Base-by-base conservation (phyloP, 2,113 vertebrate species). In the Silurus glanis region DNA sequence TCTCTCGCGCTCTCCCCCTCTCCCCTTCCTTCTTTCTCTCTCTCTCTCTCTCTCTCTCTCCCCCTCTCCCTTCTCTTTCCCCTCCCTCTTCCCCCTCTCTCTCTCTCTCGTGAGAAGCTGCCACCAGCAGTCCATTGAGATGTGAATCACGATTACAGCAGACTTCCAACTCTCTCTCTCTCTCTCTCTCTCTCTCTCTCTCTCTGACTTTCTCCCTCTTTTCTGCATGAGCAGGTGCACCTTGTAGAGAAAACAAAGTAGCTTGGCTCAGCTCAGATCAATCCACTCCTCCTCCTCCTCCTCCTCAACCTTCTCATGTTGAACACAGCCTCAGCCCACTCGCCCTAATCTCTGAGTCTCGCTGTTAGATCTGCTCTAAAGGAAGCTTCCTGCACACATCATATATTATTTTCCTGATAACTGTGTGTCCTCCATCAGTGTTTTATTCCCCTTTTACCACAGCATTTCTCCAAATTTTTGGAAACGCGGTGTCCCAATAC, bases 131-230 rank as follows among this genome's bases (percentile, higher is more conserved):
- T 79, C 14, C 93, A 94, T 94, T 94, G 90, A 94, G 90, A 94
- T 94, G 93, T 90, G 91, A 90, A 90, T 94, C 94, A 94, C 92
- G 93, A 93, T 91, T 93, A 89, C 89, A 81, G 87, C 89, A 94
- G 93, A 90, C 92, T 92, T 84, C 61, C 1, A 5, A 1, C 83
- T 53, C 66, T 51, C n/a, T 51, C 47, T 84, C 58, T 53, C 45
- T 76, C 84, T 47, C 16, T 66, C 45, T 6, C n/a, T 49, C 37
- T n/a, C 37, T 72, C 51, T 19, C 9, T 56, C n/a, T 55, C 51
- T 84, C 67, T 74, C 58, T 37, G 37, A 37, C 37, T 37, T 37
- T 64, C 37, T 83, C 64, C 69, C 51, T 72, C 37, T 47, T 91
- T 90, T 88, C 92, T 71, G 2, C 90, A 90, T 93, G 93, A 93